Base-by-base conservation (phyloP, 2,888 invertebrate genomes). In the Erebia epiphron region DNA sequence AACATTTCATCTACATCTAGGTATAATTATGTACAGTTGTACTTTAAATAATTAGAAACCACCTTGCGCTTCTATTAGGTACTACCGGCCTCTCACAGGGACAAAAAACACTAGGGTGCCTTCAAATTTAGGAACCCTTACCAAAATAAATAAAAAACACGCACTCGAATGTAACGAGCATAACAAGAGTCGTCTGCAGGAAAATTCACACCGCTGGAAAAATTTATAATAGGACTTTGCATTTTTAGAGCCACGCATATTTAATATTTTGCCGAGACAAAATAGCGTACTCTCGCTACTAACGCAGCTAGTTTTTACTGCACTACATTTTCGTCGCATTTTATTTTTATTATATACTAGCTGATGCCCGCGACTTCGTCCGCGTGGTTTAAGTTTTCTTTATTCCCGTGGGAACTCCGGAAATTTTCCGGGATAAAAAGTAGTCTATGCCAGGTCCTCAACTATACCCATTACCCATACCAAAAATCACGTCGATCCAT, bases 121-220 rank as follows among this genome's bases (percentile, higher is more conserved):
- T 62, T 18, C 8, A 62, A 62, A 62, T 62, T 62, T 46, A 46
- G 61, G 18, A 62, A 49, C 61, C 61, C 61, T 62, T 46, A 46
- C 18, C 1, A 62, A 61, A 60, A 16, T 10, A 60, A 43, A 18
- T 43, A 61, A 62, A 61, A 62, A 46, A 62, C 61, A 62, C 61
- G 46, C 61, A 62, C 61, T 46, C 61, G 61, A 62, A 46, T 62
- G 61, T 62, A 62, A 62, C 61, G 61, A 62, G 61, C 61, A 62
- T 62, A 62, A 62, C 61, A 62, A 62, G 61, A 62, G 61, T 18
- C 14, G 61, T 62, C 61, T 62, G 61, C 61, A 46, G 61, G 46
- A 62, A 62, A 62, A 62, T 62, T 62, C 61, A 62, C 61, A 49
- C 61, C 46, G 8, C 46, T 62, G 61, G 61, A 62, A 62, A 62